Conservation (phyloP, 2,113 vertebrate species). For the Calidris pygmaea region DNA sequence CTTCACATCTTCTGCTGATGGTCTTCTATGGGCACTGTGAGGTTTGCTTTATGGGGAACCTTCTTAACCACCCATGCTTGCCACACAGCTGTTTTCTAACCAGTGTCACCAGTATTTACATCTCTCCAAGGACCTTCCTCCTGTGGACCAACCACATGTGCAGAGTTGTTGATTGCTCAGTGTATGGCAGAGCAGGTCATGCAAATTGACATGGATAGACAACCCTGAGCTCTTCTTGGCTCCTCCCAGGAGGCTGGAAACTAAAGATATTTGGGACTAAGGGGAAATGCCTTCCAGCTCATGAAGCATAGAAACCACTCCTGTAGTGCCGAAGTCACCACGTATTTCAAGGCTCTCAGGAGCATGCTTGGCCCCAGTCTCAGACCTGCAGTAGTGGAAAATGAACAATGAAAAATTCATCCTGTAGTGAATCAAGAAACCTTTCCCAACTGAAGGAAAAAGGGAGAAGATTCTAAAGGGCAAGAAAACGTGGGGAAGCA, state of each 20-base stretch:
- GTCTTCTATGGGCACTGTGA: not conserved
- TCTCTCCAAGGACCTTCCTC: not conserved
- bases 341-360: not conserved
- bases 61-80: not conserved
- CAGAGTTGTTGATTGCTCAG: not conserved
- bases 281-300: not conserved
- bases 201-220: not conserved
- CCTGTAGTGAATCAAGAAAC: not conserved
- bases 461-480: not conserved
- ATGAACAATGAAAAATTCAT: not conserved
- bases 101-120: not conserved
- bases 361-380: not conserved
- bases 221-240: not conserved
- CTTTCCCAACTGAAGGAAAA: not conserved
- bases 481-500: not conserved
- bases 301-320: not conserved
- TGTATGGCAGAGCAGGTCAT: not conserved
- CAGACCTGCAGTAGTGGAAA: not conserved
- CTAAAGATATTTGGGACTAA: not conserved
- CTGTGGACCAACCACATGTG: accelerated
- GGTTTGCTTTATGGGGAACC: not conserved
- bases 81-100: not conserved
- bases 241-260: not conserved
- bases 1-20: not conserved
- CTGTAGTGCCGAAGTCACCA: not conserved